Evolutionary conservation across 2,797 vertebrate genomes (phyloP).

Genomic region (Poecile montanus): DNA sequence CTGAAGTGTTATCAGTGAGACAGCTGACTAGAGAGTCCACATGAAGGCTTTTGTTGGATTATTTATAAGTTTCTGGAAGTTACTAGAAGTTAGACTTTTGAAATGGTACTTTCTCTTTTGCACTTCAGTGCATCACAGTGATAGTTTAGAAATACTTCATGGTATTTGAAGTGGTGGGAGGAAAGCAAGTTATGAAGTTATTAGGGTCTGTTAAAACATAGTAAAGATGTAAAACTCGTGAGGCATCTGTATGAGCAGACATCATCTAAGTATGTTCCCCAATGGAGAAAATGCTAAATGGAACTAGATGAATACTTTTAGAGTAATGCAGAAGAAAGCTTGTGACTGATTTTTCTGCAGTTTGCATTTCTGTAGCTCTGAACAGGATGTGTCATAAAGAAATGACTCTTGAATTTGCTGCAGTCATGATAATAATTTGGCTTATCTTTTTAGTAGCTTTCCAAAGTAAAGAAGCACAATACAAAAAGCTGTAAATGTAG

Average conservation of each 20-base stretch:
- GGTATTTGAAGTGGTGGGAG: neutral
- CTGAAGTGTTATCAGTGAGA: neutral
- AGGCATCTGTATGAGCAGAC: neutral
- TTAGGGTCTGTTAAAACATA: neutral
- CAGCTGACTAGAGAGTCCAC: neutral
- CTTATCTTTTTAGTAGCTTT: neutral
- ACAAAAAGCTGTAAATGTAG: neutral
- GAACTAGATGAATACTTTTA: neutral
- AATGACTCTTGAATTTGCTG: neutral
- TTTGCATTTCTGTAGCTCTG: slow-evolving; percentile 16
- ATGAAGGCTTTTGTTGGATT: neutral
- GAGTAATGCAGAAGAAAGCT: neutral
- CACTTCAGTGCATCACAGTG: neutral
- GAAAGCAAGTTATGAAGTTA: neutral
- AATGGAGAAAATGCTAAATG: neutral
- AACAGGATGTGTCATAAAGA: slow-evolving; percentile 29
- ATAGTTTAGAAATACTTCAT: neutral
- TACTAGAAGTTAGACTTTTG: neutral
- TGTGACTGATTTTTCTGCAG: neutral
- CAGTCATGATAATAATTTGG: neutral
- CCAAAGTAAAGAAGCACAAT: neutral
- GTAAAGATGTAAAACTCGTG: neutral
- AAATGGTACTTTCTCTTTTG: neutral
- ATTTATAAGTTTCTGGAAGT: neutral
- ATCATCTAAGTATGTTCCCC: neutral